A percentile compares a stretch with the other conserved stretches of the same genome.
These are phyloP conservation scores for Thalpophila matura DNA, from an alignment of 2,888 invertebrate genomes.

Conservation along the genomic window DNA sequence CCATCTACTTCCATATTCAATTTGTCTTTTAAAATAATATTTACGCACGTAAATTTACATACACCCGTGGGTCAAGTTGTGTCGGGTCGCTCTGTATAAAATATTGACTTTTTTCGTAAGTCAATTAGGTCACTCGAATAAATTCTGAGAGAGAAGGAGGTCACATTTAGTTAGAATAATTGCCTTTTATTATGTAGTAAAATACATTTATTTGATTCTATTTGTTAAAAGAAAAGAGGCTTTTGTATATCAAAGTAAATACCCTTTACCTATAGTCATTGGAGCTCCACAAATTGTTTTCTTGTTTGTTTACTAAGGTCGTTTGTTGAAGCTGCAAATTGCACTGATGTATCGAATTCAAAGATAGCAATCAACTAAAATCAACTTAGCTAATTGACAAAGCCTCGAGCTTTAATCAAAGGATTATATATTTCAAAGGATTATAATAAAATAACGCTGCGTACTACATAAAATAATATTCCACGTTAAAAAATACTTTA, in stretches of 20 bases:
- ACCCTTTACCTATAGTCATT: background rate
- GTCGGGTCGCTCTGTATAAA: conserved; percentile 21
- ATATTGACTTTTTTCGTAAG: conserved; percentile 30
- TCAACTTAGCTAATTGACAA: conserved; percentile 4
- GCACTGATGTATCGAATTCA: conserved; percentile 9
- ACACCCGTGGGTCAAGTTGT: conserved; percentile 10
- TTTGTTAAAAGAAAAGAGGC: background rate
- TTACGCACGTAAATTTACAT: conserved; percentile 15
- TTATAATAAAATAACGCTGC: too few relatives aligned
- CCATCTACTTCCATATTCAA: conserved; percentile 36
- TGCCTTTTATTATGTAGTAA: conserved; percentile 4
- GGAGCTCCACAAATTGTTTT: conserved; percentile 7
- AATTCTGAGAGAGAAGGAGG: conserved; percentile 14
- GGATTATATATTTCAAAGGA: too few relatives aligned
- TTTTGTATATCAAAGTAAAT: conserved; percentile 2
- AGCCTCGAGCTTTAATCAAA: background rate
- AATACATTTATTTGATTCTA: conserved; percentile 12
- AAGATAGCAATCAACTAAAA: conserved; percentile 15
- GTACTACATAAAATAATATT: too few relatives aligned
- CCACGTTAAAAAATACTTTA: conserved; percentile 18
- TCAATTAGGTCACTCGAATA: conserved; percentile 41
- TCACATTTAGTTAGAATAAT: conserved; percentile 32
- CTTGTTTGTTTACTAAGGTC: conserved; percentile 3
- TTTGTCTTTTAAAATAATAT: conserved; percentile 42
- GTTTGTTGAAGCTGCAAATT: conserved; percentile 25